phyloP scores from a whole-genome alignment of 2,888 invertebrate species.

The Acronicta leporina region DNA sequence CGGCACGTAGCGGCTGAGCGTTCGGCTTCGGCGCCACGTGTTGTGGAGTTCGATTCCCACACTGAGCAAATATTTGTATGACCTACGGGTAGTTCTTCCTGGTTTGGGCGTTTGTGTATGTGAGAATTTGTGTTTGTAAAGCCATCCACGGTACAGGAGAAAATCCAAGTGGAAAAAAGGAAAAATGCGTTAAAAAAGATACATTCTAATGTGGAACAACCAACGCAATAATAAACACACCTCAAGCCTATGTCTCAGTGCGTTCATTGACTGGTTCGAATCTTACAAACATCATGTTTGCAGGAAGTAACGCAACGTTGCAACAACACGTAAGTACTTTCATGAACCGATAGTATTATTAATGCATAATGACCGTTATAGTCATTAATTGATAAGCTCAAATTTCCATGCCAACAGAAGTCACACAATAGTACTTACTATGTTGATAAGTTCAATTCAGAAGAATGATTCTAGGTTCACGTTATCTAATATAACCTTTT shows the following conservation, averaged over 20 bases:
- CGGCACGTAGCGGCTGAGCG: no score
- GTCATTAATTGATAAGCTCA: neutral
- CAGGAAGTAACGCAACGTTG: neutral
- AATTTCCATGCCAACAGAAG: conserved; percentile 4
- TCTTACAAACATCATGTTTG: conserved; percentile 2
- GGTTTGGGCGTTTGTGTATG: no score
- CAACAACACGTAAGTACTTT: neutral
- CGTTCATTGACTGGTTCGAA: neutral
- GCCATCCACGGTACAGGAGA: no score
- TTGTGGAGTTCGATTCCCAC: no score
- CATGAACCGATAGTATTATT: neutral
- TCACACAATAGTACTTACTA: conserved; percentile 16
- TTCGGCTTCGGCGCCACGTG: no score
- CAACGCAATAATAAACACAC: no score
- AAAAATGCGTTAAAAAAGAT: no score
- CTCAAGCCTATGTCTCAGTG: neutral
- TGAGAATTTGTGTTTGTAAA: no score
- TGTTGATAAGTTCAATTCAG: conserved; percentile 14
- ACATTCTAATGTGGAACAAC: no score
- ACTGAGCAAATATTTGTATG: no score
- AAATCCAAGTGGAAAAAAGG: no score
- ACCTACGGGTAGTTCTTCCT: no score
- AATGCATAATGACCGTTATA: neutral
- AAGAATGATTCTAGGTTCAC: conserved; percentile 35
- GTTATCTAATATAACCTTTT: conserved; percentile 26